Percentiles rank a stretch among this genome's conserved stretches.
Conservation (phyloP, 1,140 invertebrate genomes). For the Drosophila simulans region DNA sequence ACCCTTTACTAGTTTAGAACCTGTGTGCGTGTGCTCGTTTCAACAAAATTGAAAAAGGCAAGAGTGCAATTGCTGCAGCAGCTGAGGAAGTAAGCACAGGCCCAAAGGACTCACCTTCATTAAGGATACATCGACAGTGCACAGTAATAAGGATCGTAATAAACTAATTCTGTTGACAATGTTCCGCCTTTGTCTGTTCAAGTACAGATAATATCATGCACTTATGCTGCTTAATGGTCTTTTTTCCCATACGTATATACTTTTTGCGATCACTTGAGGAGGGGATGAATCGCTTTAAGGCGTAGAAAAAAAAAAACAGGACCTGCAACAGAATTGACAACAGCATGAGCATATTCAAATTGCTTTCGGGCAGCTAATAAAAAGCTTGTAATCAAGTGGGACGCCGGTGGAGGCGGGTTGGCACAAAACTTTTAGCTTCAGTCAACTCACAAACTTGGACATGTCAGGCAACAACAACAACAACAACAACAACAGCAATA, state of each 20-base stretch:
- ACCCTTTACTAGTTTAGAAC: background rate
- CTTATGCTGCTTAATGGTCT: slow-evolving; percentile 54
- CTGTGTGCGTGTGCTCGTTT: background rate
- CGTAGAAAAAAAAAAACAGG: slow-evolving; percentile 40
- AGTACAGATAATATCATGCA: slow-evolving; percentile 45
- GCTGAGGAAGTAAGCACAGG: background rate
- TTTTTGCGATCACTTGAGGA: slow-evolving; percentile 13
- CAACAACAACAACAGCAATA: background rate
- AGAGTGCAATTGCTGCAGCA: slow-evolving; percentile 3
- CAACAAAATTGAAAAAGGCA: slow-evolving; percentile 22
- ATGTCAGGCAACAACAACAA: slow-evolving; percentile 37
- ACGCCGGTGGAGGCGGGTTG: slow-evolving; percentile 4
- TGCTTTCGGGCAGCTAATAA: slow-evolving; percentile 79
- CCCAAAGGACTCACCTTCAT: background rate
- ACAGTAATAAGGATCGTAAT: slow-evolving; percentile 5
- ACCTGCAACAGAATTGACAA: slow-evolving; percentile 52
- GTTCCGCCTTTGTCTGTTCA: background rate
- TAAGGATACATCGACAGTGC: background rate
- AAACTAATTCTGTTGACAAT: slow-evolving; percentile 7
- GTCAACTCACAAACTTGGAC: slow-evolving; percentile 72
- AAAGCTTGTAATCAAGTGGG: slow-evolving; percentile 77
- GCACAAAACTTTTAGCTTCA: slow-evolving; percentile 52
- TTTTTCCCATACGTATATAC: slow-evolving; percentile 11
- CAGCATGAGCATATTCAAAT: slow-evolving; percentile 73
- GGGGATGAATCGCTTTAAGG: slow-evolving; percentile 42